phyloP scores from a whole-genome alignment of 2,113 vertebrate genomes.

The Mus musculus region DNA sequence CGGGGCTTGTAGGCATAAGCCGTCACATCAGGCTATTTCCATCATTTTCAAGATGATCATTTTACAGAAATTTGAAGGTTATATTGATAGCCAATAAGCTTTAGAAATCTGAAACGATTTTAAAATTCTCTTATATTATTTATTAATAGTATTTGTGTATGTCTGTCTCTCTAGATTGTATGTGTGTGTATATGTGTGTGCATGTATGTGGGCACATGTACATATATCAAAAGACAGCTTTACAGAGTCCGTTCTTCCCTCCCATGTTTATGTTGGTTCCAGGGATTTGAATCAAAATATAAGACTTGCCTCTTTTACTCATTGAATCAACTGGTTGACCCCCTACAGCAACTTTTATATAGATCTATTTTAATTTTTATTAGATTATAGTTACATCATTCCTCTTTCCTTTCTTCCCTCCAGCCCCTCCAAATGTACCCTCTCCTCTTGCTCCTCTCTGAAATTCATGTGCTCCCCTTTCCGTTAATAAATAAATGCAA shows the following conservation, averaged over 20 bases:
- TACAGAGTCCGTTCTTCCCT: too few species aligned
- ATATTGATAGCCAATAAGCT: background rate
- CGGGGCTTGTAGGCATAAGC: background rate
- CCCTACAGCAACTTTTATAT: too few species aligned
- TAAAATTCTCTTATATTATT: background rate
- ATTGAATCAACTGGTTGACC: background rate
- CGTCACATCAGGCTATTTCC: background rate
- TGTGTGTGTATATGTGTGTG: background rate
- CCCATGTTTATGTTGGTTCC: background rate
- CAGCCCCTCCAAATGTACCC: background rate
- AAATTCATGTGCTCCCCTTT: background rate
- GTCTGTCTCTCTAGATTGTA: background rate
- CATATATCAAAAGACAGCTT: too few species aligned
- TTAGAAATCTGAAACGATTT: background rate
- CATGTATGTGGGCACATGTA: background rate
- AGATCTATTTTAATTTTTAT: background rate
- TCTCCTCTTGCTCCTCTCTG: background rate
- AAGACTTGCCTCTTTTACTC: background rate
- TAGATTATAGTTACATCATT: background rate
- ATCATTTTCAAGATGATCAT: background rate
- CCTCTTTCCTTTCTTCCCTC: background rate
- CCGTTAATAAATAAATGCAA: background rate
- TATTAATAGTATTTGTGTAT: background rate
- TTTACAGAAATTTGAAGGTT: constrained; percentile 47
- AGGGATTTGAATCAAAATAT: background rate